phyloP scores from a whole-genome alignment of 2,888 invertebrate species.

The Orgyia antiqua region DNA sequence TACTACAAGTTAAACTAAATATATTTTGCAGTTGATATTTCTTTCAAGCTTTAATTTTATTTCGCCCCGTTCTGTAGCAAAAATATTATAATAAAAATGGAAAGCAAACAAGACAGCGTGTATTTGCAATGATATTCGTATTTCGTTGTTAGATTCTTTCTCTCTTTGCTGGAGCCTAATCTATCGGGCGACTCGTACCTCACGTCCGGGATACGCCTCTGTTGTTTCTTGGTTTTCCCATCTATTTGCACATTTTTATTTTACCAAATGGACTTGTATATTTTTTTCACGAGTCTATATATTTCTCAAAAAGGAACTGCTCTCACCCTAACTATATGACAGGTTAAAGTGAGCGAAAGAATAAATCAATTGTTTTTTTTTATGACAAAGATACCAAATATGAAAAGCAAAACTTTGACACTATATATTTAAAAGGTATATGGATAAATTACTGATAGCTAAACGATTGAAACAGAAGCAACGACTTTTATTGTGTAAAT shows the following conservation, averaged over 20 bases:
- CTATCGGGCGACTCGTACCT: slow-evolving; percentile 50
- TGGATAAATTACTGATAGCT: no score
- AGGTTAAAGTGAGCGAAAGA: no score
- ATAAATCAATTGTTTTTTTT: no score
- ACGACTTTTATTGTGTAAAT: no score
- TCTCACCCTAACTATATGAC: no score
- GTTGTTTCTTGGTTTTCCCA: slow-evolving; percentile 62
- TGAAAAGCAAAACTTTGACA: no score
- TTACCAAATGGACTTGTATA: slow-evolving; percentile 3
- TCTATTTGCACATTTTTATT: slow-evolving; percentile 22
- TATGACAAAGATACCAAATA: no score
- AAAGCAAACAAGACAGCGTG: slow-evolving; percentile 57
- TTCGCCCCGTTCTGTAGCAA: slow-evolving; percentile 36
- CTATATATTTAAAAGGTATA: no score
- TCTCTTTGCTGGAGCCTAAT: slow-evolving; percentile 64
- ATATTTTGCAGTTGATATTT: slow-evolving; percentile 34
- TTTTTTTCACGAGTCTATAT: no score
- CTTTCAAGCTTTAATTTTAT: slow-evolving; percentile 53
- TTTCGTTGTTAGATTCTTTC: slow-evolving; percentile 58
- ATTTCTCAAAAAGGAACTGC: no score
- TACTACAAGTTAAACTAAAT: no score
- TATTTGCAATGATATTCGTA: slow-evolving; percentile 61
- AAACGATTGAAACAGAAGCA: no score
- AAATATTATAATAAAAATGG: slow-evolving; percentile 71
- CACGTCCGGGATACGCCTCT: slow-evolving; percentile 58